phyloP scores from a whole-genome alignment of 1,140 invertebrate species.

The Andrena cerasifolii region DNA sequence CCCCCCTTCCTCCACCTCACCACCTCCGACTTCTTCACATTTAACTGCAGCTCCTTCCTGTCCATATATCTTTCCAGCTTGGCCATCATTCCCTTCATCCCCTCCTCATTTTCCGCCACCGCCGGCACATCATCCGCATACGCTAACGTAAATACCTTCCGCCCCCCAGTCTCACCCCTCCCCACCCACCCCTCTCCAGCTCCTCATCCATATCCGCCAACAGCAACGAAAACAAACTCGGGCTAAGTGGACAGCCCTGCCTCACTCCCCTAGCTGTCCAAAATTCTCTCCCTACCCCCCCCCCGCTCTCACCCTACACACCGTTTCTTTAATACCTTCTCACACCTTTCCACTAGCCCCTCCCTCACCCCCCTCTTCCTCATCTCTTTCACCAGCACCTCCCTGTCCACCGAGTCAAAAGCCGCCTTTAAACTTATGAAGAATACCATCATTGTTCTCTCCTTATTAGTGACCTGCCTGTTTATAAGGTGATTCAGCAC shows the following conservation, averaged over 20 bases:
- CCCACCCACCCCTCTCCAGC: no score
- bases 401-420: no score
- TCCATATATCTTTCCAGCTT: not conserved
- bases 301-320: no score
- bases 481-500: no score
- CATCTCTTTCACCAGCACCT: no score
- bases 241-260: not conserved
- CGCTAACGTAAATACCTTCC: not conserved
- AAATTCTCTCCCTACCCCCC: not conserved
- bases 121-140: conserved; percentile 16
- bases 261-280: not conserved
- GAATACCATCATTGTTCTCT: no score
- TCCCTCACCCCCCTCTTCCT: not conserved
- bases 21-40: conserved; percentile 6
- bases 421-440: no score
- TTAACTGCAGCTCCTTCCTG: conserved; percentile 8
- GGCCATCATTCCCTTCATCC: not conserved
- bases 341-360: not conserved
- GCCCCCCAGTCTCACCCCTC: no score
- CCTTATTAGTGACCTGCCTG: no score
- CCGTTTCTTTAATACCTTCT: not conserved
- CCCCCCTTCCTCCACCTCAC: no score
- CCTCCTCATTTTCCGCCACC: not conserved
- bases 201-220: no score
- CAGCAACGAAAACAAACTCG: no score